Evolutionary conservation across 2,888 invertebrate genomes (phyloP).

Genomic region (Gonocerus acuteangulatus): DNA sequence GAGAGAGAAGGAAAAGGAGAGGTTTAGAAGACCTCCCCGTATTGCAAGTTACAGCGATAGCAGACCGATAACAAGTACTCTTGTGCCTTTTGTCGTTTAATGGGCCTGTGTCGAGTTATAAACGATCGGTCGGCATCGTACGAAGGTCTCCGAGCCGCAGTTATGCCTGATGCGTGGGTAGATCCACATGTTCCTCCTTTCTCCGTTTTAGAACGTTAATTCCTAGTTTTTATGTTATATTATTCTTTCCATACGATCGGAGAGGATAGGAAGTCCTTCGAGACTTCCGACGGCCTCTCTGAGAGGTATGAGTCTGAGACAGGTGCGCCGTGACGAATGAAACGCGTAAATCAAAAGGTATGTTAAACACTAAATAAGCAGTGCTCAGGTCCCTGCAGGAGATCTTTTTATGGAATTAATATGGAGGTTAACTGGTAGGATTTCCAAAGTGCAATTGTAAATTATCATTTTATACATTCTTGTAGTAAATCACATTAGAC

Average conservation of each 20-base stretch:
- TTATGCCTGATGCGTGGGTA: constrained; percentile 10
- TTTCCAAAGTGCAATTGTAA: background rate
- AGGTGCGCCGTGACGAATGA: background rate
- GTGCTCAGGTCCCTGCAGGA: background rate
- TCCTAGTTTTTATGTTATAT: no score
- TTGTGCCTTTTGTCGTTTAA: no score
- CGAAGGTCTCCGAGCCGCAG: background rate
- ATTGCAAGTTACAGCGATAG: no score
- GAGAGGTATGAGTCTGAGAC: background rate
- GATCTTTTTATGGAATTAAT: constrained; percentile 4
- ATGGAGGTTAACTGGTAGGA: constrained; percentile 2
- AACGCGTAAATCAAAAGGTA: constrained; percentile 2
- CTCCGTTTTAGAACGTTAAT: background rate
- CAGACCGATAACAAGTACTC: no score
- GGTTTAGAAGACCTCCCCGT: no score
- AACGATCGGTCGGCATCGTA: background rate
- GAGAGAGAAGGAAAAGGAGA: no score
- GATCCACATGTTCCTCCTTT: background rate
- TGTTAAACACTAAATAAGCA: constrained; percentile 2
- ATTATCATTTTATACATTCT: no score
- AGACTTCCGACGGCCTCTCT: no score
- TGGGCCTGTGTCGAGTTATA: background rate
- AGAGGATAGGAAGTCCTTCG: no score
- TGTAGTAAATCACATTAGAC: no score
- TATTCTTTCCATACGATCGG: no score